phyloP scores from a whole-genome alignment of 2,888 invertebrate species.

The Chydorus sphaericus region DNA sequence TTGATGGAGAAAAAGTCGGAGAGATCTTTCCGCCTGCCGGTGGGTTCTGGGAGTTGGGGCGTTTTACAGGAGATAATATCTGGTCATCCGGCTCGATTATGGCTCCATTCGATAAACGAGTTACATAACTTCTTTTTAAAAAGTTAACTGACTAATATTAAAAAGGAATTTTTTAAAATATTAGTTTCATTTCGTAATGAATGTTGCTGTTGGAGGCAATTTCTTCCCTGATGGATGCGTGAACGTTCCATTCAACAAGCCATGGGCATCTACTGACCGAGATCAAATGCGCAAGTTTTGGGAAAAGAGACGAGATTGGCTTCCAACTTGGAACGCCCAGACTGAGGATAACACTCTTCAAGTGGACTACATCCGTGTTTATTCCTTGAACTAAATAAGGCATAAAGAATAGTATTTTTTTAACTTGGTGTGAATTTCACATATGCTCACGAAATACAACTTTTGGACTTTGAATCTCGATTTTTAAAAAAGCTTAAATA shows the following conservation, averaged over 20 bases:
- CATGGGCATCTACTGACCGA: constrained; percentile 18
- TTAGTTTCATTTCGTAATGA: constrained; percentile 29
- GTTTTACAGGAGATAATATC: constrained; percentile 13
- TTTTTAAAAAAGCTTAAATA: too few species aligned
- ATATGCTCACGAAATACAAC: too few species aligned
- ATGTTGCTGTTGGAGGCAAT: constrained; percentile 30
- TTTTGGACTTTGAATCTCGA: too few species aligned
- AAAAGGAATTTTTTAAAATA: neutral
- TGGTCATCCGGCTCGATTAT: constrained; percentile 14
- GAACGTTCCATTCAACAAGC: constrained; percentile 19
- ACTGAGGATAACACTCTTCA: constrained; percentile 12
- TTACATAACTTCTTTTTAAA: neutral
- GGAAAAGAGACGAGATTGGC: constrained; percentile 11
- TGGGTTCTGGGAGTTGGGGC: constrained; percentile 17
- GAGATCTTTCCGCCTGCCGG: constrained; percentile 14
- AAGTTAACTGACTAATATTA: neutral
- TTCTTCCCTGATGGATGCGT: constrained; percentile 23
- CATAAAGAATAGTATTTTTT: neutral
- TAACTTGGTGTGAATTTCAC: too few species aligned
- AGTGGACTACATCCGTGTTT: constrained; percentile 16
- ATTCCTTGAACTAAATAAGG: too few species aligned
- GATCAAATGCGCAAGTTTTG: constrained; percentile 13
- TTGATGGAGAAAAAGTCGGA: constrained; percentile 12
- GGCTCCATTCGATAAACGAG: constrained; percentile 16
- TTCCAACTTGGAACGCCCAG: constrained; percentile 15